These are phyloP conservation scores for Poeciliopsis gracilis DNA, from an alignment of 2,797 vertebrate species.

Conservation along the genomic window DNA sequence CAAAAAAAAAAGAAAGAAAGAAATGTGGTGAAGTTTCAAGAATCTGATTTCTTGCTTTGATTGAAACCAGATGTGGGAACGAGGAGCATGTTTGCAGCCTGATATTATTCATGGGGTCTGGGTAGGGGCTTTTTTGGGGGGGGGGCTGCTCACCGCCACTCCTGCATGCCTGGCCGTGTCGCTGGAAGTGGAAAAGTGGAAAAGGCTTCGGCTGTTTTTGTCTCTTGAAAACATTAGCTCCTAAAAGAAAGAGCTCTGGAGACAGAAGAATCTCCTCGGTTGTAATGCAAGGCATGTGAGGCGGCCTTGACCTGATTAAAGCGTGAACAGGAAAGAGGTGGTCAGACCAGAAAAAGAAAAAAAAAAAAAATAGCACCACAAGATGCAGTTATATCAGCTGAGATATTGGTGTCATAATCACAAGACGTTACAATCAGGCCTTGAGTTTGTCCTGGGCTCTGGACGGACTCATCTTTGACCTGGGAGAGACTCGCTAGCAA, in stretches of 20 bases:
- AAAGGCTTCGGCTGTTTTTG: constrained; percentile 15
- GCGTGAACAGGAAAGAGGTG: constrained; percentile 4
- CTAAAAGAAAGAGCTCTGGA: constrained; percentile 7
- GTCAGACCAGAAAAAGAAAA: background rate
- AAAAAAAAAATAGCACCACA: background rate
- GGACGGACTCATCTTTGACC: background rate
- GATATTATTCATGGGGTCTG: constrained; percentile 36
- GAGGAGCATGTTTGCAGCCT: constrained; percentile 24
- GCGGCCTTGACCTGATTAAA: constrained; percentile 9
- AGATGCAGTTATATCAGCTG: background rate
- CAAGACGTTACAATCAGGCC: background rate
- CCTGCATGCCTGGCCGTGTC: constrained; percentile 12
- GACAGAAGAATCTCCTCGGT: constrained; percentile 12
- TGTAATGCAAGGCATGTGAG: constrained; percentile 25
- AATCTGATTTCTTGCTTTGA: constrained; percentile 44
- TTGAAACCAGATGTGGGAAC: constrained; percentile 72
- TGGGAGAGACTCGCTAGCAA: background rate
- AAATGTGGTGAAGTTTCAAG: constrained; percentile 27
- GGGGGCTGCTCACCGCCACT: constrained; percentile 15
- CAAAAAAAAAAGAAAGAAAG: constrained; percentile 1
- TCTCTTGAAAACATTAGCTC: constrained; percentile 6
- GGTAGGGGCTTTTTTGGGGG: background rate
- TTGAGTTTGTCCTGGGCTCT: background rate
- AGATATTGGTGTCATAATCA: background rate
- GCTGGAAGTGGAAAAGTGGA: constrained; percentile 3